Evolutionary conservation across 1,140 invertebrate genomes (phyloP), one percentile per base, ranked within the genome.

Genomic region (Camponotus pennsylvanicus): DNA sequence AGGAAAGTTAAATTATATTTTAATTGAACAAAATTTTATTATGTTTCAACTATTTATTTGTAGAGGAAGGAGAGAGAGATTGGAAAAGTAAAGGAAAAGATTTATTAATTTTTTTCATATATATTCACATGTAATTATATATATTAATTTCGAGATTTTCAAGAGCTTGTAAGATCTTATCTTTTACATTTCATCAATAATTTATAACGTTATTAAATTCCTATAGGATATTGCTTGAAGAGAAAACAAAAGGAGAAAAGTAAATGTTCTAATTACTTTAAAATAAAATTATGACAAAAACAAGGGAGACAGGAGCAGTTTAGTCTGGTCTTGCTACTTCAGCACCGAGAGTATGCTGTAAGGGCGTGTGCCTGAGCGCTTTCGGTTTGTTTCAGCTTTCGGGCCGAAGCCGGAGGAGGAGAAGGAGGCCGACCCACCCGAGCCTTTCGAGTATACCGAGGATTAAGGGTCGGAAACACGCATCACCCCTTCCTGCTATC

Each of bases 401-500:
- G 98, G 98, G 4, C 98, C 98, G 0, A 99, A 99, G 95, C 97
- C 97, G 9, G 98, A 98, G 86, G 98, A 99, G 89, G 98, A 99
- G 92, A 98, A 99, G 92, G 99, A 99, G 95, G 98, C 99, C 3
- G 98, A 99, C 93, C 98, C 98, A 59, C 99, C 99, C 91, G 98
- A 99, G 95, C 98, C 99, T 89, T 99, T 99, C 95, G 98, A 99
- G 96, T 99, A 98, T 94, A 97, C 97, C 88, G 98, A 99, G 93
- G 97, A 98, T 95, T 98, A 96, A 96, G 71, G 34, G 57, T 15
- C 42, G 52, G 37, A 40, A 71, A 57, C 49, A 75, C 15, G 40
- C 13, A 52, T 71, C 27, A 6, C 18, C 52, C 40, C 4, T 11
- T 45, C 49, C 40, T 11, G n/a, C 32, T 18, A 76, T 73, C 42